phyloP scores from a whole-genome alignment of 2,113 vertebrate genomes.

The Circaetus cinerascens region DNA sequence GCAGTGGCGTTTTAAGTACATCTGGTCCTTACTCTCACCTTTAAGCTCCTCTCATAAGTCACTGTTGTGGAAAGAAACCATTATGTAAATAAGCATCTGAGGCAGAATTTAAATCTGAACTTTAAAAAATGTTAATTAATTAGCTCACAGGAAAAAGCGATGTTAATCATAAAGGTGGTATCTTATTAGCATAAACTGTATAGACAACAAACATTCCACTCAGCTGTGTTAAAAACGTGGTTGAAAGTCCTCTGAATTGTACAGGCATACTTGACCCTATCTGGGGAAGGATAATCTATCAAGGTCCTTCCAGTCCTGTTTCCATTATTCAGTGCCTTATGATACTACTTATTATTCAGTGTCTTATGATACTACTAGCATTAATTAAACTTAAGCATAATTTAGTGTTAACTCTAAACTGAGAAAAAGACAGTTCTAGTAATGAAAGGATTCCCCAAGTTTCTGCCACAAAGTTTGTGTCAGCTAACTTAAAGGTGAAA shows the following conservation, averaged over 20 bases:
- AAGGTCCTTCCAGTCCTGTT: neutral
- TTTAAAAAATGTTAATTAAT: conserved; percentile 41
- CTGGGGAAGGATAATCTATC: neutral
- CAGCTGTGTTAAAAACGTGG: neutral
- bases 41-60: neutral
- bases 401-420: neutral
- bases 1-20: neutral
- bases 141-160: neutral
- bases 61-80: neutral
- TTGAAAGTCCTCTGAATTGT: neutral
- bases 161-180: neutral
- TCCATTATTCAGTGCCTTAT: neutral
- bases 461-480: neutral
- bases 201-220: neutral
- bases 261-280: neutral
- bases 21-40: neutral
- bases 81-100: neutral
- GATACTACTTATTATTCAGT: neutral
- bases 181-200: neutral
- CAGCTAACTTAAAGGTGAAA: neutral
- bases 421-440: neutral
- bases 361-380: neutral
- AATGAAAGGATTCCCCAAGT: neutral
- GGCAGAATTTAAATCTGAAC: conserved; percentile 24
- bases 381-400: neutral